Evolutionary conservation across 2,888 invertebrate genomes (phyloP), one percentile per base, ranked within the genome.

Genomic region (Plutella xylostella): DNA sequence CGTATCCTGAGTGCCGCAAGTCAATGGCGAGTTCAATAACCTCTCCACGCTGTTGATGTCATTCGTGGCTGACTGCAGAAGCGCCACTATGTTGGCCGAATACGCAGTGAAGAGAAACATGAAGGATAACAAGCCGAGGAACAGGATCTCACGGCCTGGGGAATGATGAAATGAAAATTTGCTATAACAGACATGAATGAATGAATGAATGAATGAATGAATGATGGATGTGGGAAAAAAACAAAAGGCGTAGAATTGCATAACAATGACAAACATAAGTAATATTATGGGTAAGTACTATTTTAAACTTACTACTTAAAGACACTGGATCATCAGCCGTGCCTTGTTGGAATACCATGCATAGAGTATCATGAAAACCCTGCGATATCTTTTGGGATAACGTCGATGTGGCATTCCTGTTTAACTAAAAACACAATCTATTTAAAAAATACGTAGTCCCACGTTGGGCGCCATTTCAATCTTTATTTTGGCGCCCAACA

Each of bases 81-180:
- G 63, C 0, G 89, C 90, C 0, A 92, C 90, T 40, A 92, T 91
- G 58, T 88, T 90, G 4, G 91, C 92, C 0, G 91, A 88, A 57
- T 91, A 92, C 0, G 91, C 89, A 0, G 89, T 88, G 59, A 90
- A 91, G 0, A 92, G 65, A 56, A 90, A 91, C 61, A 92, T 79
- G 31, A 88, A 80, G 0, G 88, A 79, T 3, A 89, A 35, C 43
- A 87, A 79, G 2, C 85, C 64, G 49, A 86, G 63, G 42, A 88
- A 68, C 12, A 86, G 74, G 1, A 86, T 79, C 25, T 87, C 79
- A 41, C 88, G 68, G 0, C 76, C 65, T 48, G 43, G 14, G n/a
- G n/a, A n/a, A 28, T n/a, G n/a, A 28, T 28, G n/a, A n/a, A n/a
- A n/a, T n/a, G n/a, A n/a, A n/a, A n/a, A n/a, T n/a, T n/a, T n/a